Evolutionary conservation across 2,113 vertebrate genomes (phyloP).

Genomic region (Dasypus novemcinctus): DNA sequence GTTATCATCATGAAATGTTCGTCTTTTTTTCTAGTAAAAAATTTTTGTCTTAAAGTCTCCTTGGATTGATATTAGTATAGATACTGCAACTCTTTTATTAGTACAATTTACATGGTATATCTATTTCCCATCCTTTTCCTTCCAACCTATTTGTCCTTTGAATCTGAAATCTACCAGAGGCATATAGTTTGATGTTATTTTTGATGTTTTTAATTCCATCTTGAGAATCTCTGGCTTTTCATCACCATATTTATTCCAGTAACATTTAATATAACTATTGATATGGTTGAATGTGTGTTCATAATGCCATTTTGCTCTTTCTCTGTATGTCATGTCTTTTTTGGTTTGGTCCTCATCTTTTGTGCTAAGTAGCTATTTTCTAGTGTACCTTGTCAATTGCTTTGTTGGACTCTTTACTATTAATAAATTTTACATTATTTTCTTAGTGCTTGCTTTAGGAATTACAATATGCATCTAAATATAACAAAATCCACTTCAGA

Average conservation of each 20-base stretch:
- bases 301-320: not conserved
- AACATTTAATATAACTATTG: not conserved
- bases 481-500: not conserved
- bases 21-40: not conserved
- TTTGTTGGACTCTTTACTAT: not conserved
- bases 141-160: not conserved
- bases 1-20: not conserved
- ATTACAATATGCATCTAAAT: not conserved
- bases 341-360: not conserved
- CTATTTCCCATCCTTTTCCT: not conserved
- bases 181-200: not conserved
- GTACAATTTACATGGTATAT: not conserved
- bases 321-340: not conserved
- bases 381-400: not conserved
- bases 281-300: not conserved
- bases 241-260: not conserved
- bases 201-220: not conserved
- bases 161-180: not conserved
- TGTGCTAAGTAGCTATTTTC: not conserved
- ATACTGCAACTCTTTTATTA: not conserved
- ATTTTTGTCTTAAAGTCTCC: not conserved
- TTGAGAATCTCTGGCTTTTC: not conserved
- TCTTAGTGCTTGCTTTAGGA: not conserved
- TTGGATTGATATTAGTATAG: not conserved
- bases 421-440: not conserved